Evolutionary conservation across 2,113 vertebrate species (phyloP).

Genomic region (Thomomys bottae): DNA sequence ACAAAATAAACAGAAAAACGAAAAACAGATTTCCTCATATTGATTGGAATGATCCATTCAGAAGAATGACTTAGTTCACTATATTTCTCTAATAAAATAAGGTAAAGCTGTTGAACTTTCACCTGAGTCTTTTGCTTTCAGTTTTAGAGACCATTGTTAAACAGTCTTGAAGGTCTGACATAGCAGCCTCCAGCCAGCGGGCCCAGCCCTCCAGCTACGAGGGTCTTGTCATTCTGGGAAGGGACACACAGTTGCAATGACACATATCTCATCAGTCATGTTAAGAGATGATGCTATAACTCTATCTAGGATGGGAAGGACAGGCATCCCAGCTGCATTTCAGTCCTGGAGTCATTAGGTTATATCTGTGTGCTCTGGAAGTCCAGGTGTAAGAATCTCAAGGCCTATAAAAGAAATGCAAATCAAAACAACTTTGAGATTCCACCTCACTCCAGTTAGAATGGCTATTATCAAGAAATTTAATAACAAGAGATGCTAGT

Average conservation of each 20-base stretch:
- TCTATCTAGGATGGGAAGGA: neutral
- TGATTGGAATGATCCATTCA: neutral
- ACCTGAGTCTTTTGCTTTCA: neutral
- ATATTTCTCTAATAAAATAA: neutral
- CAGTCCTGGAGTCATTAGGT: neutral
- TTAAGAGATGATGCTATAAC: neutral
- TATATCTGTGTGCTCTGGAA: neutral
- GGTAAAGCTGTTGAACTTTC: neutral
- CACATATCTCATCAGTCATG: neutral
- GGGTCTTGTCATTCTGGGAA: neutral
- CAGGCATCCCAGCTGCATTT: neutral
- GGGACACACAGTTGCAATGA: neutral
- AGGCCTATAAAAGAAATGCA: too few species aligned
- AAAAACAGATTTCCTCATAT: neutral
- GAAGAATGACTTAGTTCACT: neutral
- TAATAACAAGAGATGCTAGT: too few species aligned
- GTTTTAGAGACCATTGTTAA: neutral
- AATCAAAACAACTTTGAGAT: too few species aligned
- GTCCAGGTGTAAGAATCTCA: too few species aligned
- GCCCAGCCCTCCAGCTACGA: neutral
- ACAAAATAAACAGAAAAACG: neutral
- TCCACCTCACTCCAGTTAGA: too few species aligned
- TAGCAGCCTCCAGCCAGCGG: neutral
- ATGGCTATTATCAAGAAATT: too few species aligned
- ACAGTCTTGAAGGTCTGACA: neutral